Base-by-base conservation (phyloP, 2,797 vertebrate species). In the Hemibagrus guttatus region DNA sequence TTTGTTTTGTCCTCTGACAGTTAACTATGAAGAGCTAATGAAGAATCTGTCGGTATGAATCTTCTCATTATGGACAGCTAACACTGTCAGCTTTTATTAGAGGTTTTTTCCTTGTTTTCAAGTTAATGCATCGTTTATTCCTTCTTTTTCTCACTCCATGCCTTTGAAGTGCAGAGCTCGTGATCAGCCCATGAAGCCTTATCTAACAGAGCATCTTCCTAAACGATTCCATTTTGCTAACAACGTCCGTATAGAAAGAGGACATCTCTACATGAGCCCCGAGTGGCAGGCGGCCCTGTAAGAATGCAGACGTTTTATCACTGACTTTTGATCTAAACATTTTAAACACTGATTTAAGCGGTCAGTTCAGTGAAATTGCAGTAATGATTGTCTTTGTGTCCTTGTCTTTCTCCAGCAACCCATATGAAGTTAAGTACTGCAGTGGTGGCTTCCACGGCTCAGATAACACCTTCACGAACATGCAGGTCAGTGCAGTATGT, bases 1-100 rank as follows among this genome's bases (percentile, higher is more conserved):
- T 52, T 93, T 93, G 92, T 92, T 82, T 89, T 91, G 92, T 93
- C 91, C 90, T 93, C 88, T 92, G 90, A 94, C 95, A 99, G 98
- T 99, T 93, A 94, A 99, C 95, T 98, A 97, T 86, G 96, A 96
- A 92, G 96, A 95, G 90, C 95, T 98, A 88, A 93, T 98, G 91
- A 96, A 94, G 93, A 98, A 97, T 88, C 94, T 99, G 92, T 99
- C 97, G 91, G 98, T 99, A 94, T 97, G 98, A 95, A 35, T 93
- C 91, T 84, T 56, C 23, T 61, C 21, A 58, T 21, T 78, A 58
- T 23, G 52, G 9, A 12, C 54, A 39, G 0, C 59, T 35, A 79
- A 85, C 76, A 78, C 7, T 13, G 17, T 66, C 72, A 23, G 17
- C 16, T 31, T 78, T 76, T 54, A 23, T 54, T 68, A 14, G 31